These are phyloP conservation scores for Athrips mouffetella DNA, from an alignment of 2,888 invertebrate genomes.

Conservation along the genomic window DNA sequence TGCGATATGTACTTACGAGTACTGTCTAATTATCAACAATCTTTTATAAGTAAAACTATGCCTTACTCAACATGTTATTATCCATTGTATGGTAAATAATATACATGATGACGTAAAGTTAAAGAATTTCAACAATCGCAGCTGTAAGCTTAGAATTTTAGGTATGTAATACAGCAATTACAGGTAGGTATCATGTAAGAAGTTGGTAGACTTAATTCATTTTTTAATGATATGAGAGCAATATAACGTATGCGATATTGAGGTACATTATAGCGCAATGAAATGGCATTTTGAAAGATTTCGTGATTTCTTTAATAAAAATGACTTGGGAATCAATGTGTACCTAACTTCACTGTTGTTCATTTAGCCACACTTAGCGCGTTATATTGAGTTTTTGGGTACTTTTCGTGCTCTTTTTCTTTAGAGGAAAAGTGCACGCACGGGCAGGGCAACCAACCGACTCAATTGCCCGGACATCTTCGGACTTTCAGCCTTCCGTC, in stretches of 20 bases:
- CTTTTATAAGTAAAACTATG: not conserved
- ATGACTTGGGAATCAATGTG: slow-evolving; percentile 9
- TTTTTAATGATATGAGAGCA: not conserved
- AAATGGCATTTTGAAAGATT: not conserved
- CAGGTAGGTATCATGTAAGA: not conserved
- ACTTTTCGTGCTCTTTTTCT: not conserved
- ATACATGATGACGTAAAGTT: no score
- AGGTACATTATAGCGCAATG: not conserved
- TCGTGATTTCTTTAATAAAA: not conserved
- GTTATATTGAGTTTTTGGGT: slow-evolving; percentile 7
- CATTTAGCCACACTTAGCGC: no score
- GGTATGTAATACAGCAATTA: not conserved
- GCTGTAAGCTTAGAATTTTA: not conserved
- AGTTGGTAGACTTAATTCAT: not conserved
- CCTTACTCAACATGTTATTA: not conserved
- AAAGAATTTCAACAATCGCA: no score
- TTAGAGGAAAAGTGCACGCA: no score
- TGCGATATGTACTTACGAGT: not conserved
- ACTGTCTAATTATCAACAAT: not conserved
- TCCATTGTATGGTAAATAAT: not conserved
- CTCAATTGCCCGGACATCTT: no score
- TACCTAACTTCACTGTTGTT: slow-evolving; percentile 29
- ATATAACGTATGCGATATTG: not conserved
- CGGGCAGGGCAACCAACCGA: no score
- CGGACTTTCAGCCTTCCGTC: no score